phyloP scores from a whole-genome alignment of 2,797 vertebrate genomes.

The Poeciliopsis gracilis region DNA sequence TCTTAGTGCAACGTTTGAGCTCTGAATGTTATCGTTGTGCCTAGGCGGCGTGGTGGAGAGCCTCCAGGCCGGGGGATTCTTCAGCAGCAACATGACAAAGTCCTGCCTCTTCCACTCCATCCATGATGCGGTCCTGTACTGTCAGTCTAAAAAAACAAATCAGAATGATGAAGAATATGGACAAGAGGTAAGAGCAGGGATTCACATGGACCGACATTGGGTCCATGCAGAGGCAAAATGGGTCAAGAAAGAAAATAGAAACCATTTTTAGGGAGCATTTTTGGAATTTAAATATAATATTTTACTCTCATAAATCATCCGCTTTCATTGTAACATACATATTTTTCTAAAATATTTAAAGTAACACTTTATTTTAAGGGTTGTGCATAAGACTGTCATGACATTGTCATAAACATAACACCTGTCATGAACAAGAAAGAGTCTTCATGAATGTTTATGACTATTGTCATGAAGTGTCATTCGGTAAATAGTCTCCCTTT shows the following conservation, averaged over 20 bases:
- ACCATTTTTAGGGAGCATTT: background rate
- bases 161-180: background rate
- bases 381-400: too few relatives aligned
- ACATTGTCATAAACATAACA: too few relatives aligned
- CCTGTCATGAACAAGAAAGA: too few relatives aligned
- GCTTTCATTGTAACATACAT: background rate
- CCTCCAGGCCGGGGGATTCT: conserved; percentile 87
- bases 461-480: too few relatives aligned
- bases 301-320: background rate
- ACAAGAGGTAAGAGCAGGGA: conserved; percentile 7
- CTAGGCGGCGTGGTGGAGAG: conserved; percentile 79
- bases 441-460: too few relatives aligned
- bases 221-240: background rate
- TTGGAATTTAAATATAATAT: background rate
- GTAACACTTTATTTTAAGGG: too few relatives aligned
- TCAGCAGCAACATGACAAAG: conserved; percentile 86
- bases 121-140: conserved; percentile 84
- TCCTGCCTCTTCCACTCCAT: conserved; percentile 86
- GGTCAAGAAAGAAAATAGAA: background rate
- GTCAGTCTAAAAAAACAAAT: conserved; percentile 38
- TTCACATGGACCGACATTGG: background rate
- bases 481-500: too few relatives aligned
- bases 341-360: too few relatives aligned
- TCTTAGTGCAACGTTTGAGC: accelerated
- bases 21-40: conserved; percentile 1